phyloP scores from a whole-genome alignment of 2,888 invertebrate genomes.

The Magallana nippona region DNA sequence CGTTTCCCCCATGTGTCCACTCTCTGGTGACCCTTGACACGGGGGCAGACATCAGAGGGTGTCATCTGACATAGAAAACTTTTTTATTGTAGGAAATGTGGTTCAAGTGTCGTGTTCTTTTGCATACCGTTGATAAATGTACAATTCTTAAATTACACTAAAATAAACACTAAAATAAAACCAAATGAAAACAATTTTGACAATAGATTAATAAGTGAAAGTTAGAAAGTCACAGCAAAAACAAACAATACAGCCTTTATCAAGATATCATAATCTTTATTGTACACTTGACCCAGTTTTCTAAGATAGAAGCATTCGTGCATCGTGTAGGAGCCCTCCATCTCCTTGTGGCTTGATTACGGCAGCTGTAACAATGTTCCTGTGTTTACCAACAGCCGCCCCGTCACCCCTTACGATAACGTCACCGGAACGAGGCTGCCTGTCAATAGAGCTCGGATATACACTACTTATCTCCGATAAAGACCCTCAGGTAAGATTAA shows the following conservation, averaged over 20 bases:
- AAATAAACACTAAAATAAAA: too few species aligned
- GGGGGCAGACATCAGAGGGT: too few species aligned
- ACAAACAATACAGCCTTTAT: not conserved
- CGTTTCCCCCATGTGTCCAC: too few species aligned
- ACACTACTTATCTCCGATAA: not conserved
- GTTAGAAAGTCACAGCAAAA: too few species aligned
- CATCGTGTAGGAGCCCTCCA: not conserved
- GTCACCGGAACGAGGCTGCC: not conserved
- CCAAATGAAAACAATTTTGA: too few species aligned
- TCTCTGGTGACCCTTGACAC: too few species aligned
- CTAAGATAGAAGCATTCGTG: not conserved
- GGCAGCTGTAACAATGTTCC: slow-evolving; percentile 9
- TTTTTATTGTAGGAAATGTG: too few species aligned
- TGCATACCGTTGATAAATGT: too few species aligned
- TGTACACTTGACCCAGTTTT: slow-evolving; percentile 9
- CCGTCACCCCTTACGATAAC: not conserved
- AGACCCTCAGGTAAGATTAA: not conserved
- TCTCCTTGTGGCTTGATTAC: not conserved
- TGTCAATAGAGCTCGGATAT: not conserved
- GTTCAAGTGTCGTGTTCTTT: too few species aligned
- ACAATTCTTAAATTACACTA: too few species aligned
- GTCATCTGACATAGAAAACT: too few species aligned
- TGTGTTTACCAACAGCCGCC: not conserved
- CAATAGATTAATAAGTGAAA: too few species aligned
- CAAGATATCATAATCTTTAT: not conserved